Evolutionary conservation across 2,113 vertebrate genomes (phyloP).

Genomic region (Elachura formosa): DNA sequence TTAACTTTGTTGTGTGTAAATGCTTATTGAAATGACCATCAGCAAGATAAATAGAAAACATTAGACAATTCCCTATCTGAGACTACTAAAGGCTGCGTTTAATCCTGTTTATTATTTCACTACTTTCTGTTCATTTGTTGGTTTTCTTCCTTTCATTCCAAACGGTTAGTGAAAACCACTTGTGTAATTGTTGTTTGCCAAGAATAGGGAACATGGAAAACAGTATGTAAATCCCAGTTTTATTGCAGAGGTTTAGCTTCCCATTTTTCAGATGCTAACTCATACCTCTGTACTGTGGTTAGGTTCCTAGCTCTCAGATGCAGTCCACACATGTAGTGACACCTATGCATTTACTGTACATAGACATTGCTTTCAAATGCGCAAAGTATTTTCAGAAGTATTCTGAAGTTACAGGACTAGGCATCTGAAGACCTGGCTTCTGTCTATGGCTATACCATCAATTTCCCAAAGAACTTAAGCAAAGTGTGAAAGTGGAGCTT

Average conservation of each 20-base stretch:
- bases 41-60: not conserved
- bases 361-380: not conserved
- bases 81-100: not conserved
- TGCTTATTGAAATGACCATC: not conserved
- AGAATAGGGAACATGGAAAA: not conserved
- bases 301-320: not conserved
- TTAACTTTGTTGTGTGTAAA: not conserved
- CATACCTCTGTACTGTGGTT: not conserved
- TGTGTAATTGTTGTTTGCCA: constrained; percentile 3
- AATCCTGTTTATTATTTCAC: not conserved
- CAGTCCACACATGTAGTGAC: not conserved
- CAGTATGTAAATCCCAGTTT: not conserved
- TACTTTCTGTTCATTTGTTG: not conserved
- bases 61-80: not conserved
- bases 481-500: not conserved
- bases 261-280: not conserved
- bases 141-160: not conserved
- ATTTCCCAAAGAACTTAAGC: not conserved
- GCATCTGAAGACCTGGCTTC: not conserved
- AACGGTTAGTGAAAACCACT: not conserved
- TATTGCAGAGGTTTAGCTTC: not conserved
- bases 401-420: not conserved
- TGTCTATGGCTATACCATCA: not conserved
- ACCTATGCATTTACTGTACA: not conserved
- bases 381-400: not conserved